Evolutionary conservation across 1,140 invertebrate species (phyloP).

Genomic region (Drosophila virilis): DNA sequence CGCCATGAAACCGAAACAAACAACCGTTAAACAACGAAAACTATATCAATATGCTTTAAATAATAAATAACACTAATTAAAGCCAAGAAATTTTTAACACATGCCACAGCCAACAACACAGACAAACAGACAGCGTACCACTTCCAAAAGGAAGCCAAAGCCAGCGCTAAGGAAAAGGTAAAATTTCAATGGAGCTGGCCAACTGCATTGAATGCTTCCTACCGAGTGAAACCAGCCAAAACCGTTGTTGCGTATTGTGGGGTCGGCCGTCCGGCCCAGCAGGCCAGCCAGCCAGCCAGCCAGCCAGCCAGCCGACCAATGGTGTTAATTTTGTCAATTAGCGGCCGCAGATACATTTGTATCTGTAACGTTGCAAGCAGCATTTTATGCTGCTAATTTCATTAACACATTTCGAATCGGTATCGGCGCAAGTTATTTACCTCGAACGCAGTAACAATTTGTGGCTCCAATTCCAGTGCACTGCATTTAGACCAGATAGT

Average conservation of each 20-base stretch:
- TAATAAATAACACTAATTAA: slow-evolving; percentile 84
- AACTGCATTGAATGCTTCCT: slow-evolving; percentile 55
- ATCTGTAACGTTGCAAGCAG: slow-evolving; percentile 72
- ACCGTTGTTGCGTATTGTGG: slow-evolving; percentile 59
- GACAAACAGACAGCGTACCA: slow-evolving; percentile 29
- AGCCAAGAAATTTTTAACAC: slow-evolving; percentile 82
- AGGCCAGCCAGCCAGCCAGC: too few relatives aligned
- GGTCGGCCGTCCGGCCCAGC: slow-evolving; percentile 26
- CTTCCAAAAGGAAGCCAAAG: slow-evolving; percentile 54
- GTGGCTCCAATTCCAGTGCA: slow-evolving; percentile 28
- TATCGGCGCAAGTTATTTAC: slow-evolving; percentile 59
- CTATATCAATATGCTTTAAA: slow-evolving; percentile 84
- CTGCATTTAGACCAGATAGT: slow-evolving; percentile 38
- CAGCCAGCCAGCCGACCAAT: slow-evolving; percentile 25
- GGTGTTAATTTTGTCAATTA: slow-evolving; percentile 84
- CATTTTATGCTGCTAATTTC: slow-evolving; percentile 84
- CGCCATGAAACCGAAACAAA: slow-evolving; percentile 64
- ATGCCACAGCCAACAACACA: slow-evolving; percentile 46
- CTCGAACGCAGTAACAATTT: slow-evolving; percentile 3
- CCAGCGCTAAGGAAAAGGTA: slow-evolving; percentile 35
- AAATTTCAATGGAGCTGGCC: slow-evolving; percentile 11
- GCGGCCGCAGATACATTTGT: slow-evolving; percentile 74
- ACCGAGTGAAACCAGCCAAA: slow-evolving; percentile 72
- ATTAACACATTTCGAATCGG: slow-evolving; percentile 77
- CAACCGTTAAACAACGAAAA: slow-evolving; percentile 81